Base-by-base conservation (phyloP, 2,797 vertebrate species). In the Siniperca scherzeri region DNA sequence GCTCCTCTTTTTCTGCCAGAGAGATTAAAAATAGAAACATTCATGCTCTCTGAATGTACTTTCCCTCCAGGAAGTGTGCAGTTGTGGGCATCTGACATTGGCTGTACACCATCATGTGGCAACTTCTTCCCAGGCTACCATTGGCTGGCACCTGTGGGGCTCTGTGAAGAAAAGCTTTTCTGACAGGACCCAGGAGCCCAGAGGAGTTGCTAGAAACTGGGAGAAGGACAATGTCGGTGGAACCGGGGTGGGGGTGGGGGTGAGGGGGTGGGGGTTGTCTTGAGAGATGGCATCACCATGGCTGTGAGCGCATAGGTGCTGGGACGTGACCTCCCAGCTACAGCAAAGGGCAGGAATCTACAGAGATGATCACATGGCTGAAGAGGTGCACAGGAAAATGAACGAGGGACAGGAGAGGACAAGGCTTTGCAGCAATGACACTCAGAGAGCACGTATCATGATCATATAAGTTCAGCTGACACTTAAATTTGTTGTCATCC, bases 21-120 rank as follows among this genome's bases (percentile, higher is more conserved):
- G 88, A 87, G 89, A 92, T 92, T 94, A 95, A 94, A 96, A 96
- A 96, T 95, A 96, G 94, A 93, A 95, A 93, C 93, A 88, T 90
- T 89, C 88, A 91, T 95, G 89, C 89, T 93, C 94, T 92, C 91
- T 90, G 91, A 94, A 92, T 93, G 92, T 95, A 94, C 92, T 90
- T 95, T 94, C 91, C 94, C 94, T 95, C 91, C 90, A 95, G 95
- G 93, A 96, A 95, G 93, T 95, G 88, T 91, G 91, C 90, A 85
- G 88, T 84, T 90, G 88, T 84, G 75, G 84, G 82, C 68, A 60
- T 62, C 77, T 65, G 69, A 78, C 86, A 96, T 95, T 95, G 95
- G 96, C 77, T 77, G 76, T 77, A 1, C 70, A 62, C 33, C 68
- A 52, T 90, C 93, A 96, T 82, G 61, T 94, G 94, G 78, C 65